These are phyloP conservation scores for Acrobeloides nanus DNA, from an alignment of 2,888 invertebrate species.

Conservation along the genomic window DNA sequence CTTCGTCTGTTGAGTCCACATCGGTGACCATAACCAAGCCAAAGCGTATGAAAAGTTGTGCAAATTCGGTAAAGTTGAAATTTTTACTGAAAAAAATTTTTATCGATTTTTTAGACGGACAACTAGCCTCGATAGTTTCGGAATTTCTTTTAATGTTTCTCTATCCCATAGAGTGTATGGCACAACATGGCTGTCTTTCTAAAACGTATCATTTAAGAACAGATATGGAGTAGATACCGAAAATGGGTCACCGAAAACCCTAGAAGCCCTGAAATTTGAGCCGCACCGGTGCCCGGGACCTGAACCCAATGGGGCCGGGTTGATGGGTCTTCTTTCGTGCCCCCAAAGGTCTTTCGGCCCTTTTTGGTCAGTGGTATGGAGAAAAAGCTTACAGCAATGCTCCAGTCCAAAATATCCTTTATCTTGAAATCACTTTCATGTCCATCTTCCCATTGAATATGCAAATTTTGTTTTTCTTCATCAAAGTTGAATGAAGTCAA, in stretches of 20 bases:
- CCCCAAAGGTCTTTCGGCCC: too few relatives aligned
- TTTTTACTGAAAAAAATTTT: constrained; percentile 19
- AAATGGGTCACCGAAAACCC: too few relatives aligned
- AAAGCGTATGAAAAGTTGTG: constrained; percentile 30
- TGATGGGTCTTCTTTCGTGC: too few relatives aligned
- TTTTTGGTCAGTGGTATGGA: too few relatives aligned
- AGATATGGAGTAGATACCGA: background rate
- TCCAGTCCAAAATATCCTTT: constrained; percentile 24
- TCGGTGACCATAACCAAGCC: constrained; percentile 39
- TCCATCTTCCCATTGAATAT: constrained; percentile 30
- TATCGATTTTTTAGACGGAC: constrained; percentile 19
- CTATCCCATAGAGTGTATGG: constrained; percentile 17
- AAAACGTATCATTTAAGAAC: background rate
- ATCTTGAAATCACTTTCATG: constrained; percentile 22
- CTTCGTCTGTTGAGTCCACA: constrained; percentile 20
- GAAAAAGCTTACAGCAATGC: too few relatives aligned
- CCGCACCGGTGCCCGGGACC: too few relatives aligned
- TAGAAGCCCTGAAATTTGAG: too few relatives aligned
- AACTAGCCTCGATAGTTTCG: constrained; percentile 22
- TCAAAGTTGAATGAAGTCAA: constrained; percentile 19
- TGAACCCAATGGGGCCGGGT: too few relatives aligned
- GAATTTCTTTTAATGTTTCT: constrained; percentile 22
- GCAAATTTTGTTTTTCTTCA: constrained; percentile 13
- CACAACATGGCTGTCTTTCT: too few relatives aligned
- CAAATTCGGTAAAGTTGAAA: constrained; percentile 31